Evolutionary conservation across 2,888 invertebrate species (phyloP), one percentile per base, ranked within the genome.

Genomic region (Melinaea marsaeus): DNA sequence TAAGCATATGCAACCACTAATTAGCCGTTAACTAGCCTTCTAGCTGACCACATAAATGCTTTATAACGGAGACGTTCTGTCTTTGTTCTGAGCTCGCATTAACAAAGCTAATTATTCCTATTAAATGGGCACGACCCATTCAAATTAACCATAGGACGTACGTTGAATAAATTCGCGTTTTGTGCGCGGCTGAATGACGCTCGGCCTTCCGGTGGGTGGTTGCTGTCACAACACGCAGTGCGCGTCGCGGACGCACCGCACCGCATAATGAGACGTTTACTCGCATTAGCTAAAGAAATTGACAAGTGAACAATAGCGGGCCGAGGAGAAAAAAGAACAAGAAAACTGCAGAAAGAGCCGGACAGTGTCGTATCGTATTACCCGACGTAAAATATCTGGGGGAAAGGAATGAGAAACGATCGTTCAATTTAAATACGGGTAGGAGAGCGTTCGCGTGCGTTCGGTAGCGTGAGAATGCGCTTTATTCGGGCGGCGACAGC

Each of bases 221-320:
- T 88, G 88, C 88, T 90, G 90, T 90, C 90, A 90, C 89, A 90
- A 90, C 90, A 90, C 84, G 90, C 86, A 87, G 84, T 84, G 86
- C 88, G 88, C 88, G 88, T 86, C 87, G 87, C 84, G 84, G 79
- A 83, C 88, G 85, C 88, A 85, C 84, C 81, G 88, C 87, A 84
- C 83, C 89, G 89, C 89, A 89, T 90, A 90, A 90, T 90, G 89
- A 90, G 90, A 90, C 89, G 90, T 88, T 90, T 90, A 86, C 89
- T 90, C 90, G 87, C 88, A 90, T 90, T 90, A 90, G 90, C 90
- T 86, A 88, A 90, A 90, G 89, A 88, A 90, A 90, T 90, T 90
- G 90, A 90, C 89, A 90, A 89, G 89, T 90, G 90, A 89, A 90
- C 90, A 90, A 90, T 90, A 89, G 90, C 85, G 79, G 80, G 76